Base-by-base conservation (phyloP, 2,113 vertebrate genomes). In the Macrotis lagotis region DNA sequence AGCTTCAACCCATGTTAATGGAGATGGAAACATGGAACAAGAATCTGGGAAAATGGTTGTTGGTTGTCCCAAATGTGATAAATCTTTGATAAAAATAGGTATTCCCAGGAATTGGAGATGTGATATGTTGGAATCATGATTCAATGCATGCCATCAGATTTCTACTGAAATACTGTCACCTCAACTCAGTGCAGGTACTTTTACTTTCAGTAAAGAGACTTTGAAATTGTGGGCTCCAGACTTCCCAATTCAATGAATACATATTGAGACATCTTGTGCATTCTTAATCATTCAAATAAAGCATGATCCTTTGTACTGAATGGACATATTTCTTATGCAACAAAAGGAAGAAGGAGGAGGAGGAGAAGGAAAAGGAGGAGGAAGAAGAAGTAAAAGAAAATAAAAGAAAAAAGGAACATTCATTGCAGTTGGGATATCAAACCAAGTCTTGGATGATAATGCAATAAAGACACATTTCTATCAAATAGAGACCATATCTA, bases 161-260 rank as follows among this genome's bases (percentile, higher is more conserved):
- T 66, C 99, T 99, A 0, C 99, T 99, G 55, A 99, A 99, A 95
- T 99, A 99, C 98, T 99, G 99, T 95, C 99, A 99, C 97, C 99
- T 99, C 98, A 99, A 99, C 99, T 99, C 99, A 94, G 99, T 99
- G 96, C 99, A 99, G 99, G 99, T 99, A n/a, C n/a, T n/a, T n/a
- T n/a, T n/a, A n/a, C n/a, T 98, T 99, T 92, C 99, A 99, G 98
- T 99, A 99, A 96, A 99, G 98, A 96, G 99, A 99, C 1, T 99
- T 99, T 98, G 98, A 99, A 97, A 99, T 99, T 94, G 99, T 99
- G 94, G 99, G 99, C 55, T 99, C 99, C 0, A n/a, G n/a, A n/a
- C n/a, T n/a, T n/a, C n/a, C n/a, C n/a, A n/a, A n/a, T n/a, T n/a
- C n/a, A n/a, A n/a, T n/a, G n/a, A n/a, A n/a, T n/a, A n/a, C n/a